phyloP scores from a whole-genome alignment of 2,888 invertebrate species.

The Drosophila seclusa region DNA sequence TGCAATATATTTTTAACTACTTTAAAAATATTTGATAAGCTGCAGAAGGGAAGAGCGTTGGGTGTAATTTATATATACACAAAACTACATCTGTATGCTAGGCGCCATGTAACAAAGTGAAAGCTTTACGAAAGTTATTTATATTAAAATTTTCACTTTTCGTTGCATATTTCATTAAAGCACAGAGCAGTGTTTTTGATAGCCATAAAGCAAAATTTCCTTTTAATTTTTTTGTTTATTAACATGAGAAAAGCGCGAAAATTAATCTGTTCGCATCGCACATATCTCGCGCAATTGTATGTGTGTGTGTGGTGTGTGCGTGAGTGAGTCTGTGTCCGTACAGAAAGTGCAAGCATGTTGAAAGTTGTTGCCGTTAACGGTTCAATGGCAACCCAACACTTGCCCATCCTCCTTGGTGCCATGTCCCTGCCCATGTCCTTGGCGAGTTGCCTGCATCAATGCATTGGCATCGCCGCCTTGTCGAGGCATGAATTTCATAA shows the following conservation, averaged over 20 bases:
- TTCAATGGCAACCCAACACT: conserved; percentile 51
- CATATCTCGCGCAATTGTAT: background rate
- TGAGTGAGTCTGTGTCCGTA: conserved; percentile 3
- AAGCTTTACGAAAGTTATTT: conserved; percentile 61
- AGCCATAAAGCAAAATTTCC: conserved; percentile 59
- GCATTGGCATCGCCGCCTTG: conserved; percentile 37
- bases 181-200: conserved; percentile 34
- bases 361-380: conserved; percentile 59
- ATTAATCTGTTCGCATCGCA: conserved; percentile 48
- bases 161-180: conserved; percentile 42
- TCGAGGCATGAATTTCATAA: conserved; percentile 63
- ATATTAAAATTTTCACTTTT: conserved; percentile 71
- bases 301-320: background rate
- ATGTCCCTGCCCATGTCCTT: conserved; percentile 25
- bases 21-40: conserved; percentile 48
- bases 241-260: conserved; percentile 57
- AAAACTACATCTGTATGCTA: background rate
- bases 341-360: conserved; percentile 54
- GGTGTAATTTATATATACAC: background rate
- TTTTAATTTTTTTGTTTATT: conserved; percentile 71
- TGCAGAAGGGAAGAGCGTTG: background rate
- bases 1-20: conserved; percentile 50
- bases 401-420: conserved; percentile 8
- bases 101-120: conserved; percentile 37
- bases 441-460: conserved; percentile 43